These are phyloP conservation scores for Diachasma alloeum DNA, from an alignment of 1,140 invertebrate genomes.

Conservation along the genomic window DNA sequence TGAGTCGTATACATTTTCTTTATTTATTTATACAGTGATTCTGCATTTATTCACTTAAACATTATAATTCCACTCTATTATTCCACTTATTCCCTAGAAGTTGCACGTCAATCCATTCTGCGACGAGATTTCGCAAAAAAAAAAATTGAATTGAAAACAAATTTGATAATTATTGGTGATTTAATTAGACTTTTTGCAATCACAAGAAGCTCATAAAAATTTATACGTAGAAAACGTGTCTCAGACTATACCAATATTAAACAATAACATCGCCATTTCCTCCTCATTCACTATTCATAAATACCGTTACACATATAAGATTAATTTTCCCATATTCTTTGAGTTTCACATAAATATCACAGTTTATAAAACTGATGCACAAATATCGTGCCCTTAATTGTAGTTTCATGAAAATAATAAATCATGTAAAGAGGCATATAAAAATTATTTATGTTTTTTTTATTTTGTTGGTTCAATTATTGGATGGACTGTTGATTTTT, in stretches of 20 bases:
- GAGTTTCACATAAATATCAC: conserved; percentile 52
- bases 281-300: neutral
- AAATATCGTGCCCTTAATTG: conserved; percentile 36
- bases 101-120: neutral
- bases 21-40: neutral
- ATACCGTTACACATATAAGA: neutral
- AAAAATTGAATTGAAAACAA: neutral
- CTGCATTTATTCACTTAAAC: neutral
- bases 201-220: neutral
- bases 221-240: neutral
- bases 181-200: neutral
- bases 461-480: conserved; percentile 3
- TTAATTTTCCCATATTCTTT: conserved; percentile 14
- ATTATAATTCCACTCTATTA: neutral
- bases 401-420: conserved; percentile 10
- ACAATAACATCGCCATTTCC: neutral
- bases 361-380: conserved; percentile 58
- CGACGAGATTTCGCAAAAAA: neutral
- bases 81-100: neutral
- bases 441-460: conserved; percentile 15
- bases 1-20: neutral
- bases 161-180: neutral
- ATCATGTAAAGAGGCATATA: neutral
- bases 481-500: neutral
- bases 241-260: neutral